Evolutionary conservation across 2,888 invertebrate genomes (phyloP).

Genomic region (Diarsia mendica): DNA sequence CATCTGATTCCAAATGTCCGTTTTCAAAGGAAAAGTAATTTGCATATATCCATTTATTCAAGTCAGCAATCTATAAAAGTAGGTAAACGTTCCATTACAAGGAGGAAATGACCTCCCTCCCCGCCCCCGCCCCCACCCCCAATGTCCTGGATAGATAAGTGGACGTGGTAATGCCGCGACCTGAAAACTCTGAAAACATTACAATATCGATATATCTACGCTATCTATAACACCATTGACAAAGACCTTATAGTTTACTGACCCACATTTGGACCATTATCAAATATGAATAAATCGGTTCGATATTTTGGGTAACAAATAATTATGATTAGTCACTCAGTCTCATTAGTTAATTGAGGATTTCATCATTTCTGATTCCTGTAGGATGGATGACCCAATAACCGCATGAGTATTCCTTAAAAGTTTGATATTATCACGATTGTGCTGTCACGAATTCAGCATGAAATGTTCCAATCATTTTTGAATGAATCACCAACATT

Average conservation of each 20-base stretch:
- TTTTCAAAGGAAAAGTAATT: conserved; percentile 31
- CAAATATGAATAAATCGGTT: conserved; percentile 28
- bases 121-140: conserved; percentile 39
- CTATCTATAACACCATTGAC: conserved; percentile 21
- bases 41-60: conserved; percentile 45
- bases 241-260: conserved; percentile 42
- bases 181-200: conserved; percentile 56
- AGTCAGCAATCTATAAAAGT: conserved; percentile 45
- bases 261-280: conserved; percentile 50
- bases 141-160: conserved; percentile 72
- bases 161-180: conserved; percentile 56
- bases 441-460: not conserved
- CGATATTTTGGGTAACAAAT: conserved; percentile 10
- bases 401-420: not conserved
- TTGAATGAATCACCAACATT: conserved; percentile 7
- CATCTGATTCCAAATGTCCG: conserved; percentile 1
- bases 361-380: not conserved
- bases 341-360: conserved; percentile 4
- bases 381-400: not conserved
- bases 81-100: conserved; percentile 55
- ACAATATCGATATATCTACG: conserved; percentile 50
- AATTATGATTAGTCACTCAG: not conserved
- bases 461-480: not conserved
- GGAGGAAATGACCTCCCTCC: conserved; percentile 65
- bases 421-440: not conserved